Evolutionary conservation across 37 sponge, comb jelly and placozoan species (phyloP).

Genomic region (Petrosia ficiformis): DNA sequence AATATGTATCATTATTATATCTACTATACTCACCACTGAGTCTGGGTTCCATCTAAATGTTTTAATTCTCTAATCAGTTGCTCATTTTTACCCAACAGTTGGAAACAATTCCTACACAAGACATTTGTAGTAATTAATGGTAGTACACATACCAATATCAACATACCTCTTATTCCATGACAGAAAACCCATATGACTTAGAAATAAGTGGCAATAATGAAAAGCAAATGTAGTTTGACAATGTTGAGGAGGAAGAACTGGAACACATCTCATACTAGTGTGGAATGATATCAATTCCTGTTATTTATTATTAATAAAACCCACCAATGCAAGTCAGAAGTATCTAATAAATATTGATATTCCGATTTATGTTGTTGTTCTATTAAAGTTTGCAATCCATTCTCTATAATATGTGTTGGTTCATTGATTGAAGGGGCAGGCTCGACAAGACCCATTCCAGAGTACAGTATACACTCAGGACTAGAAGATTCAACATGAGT

Average conservation of each 20-base stretch:
- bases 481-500: constrained; percentile 65
- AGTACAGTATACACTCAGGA: constrained; percentile 68
- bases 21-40: constrained; percentile 45
- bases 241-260: constrained; percentile 21
- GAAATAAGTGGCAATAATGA: constrained; percentile 70
- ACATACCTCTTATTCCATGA: constrained; percentile 52
- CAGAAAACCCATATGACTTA: constrained; percentile 74
- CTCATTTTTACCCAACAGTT: constrained; percentile 75
- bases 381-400: constrained; percentile 18
- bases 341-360: constrained; percentile 10
- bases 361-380: constrained; percentile 38
- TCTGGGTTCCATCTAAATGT: constrained; percentile 61
- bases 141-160: background rate
- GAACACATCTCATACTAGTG: constrained; percentile 41
- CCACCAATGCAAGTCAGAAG: constrained; percentile 36
- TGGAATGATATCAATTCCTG: background rate
- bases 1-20: background rate
- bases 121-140: no score
- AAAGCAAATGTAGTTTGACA: constrained; percentile 38
- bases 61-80: constrained; percentile 86
- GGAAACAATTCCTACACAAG: constrained; percentile 55
- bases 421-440: constrained; percentile 31
- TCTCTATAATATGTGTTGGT: constrained; percentile 1
- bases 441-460: constrained; percentile 36
- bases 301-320: background rate